Evolutionary conservation across 2,797 vertebrate genomes (phyloP).

Genomic region (Dendrocincla fuliginosa): DNA sequence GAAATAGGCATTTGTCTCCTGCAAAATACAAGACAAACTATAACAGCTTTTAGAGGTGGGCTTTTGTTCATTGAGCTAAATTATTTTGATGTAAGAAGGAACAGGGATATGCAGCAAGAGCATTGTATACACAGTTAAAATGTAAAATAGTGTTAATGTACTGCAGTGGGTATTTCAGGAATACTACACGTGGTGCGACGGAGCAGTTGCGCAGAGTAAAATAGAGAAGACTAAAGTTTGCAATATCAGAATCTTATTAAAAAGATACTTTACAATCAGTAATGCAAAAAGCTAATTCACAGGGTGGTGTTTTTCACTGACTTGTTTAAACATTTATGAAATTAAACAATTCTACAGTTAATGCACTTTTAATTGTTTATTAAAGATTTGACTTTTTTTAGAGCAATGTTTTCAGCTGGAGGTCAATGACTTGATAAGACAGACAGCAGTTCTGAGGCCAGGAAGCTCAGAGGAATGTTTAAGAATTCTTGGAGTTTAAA

Average conservation of each 20-base stretch:
- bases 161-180: slow-evolving; percentile 66
- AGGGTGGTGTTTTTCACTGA: slow-evolving; percentile 76
- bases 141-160: slow-evolving; percentile 68
- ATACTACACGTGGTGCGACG: slow-evolving; percentile 13
- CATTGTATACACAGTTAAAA: slow-evolving; percentile 54
- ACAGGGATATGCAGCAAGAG: slow-evolving; percentile 38
- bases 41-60: slow-evolving; percentile 35
- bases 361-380: slow-evolving; percentile 77
- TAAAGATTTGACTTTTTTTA: slow-evolving; percentile 70
- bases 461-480: slow-evolving; percentile 57
- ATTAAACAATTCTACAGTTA: slow-evolving; percentile 72
- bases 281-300: slow-evolving; percentile 75
- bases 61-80: slow-evolving; percentile 31
- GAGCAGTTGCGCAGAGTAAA: background rate
- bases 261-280: slow-evolving; percentile 71
- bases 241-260: slow-evolving; percentile 69
- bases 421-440: slow-evolving; percentile 64
- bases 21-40: slow-evolving; percentile 68
- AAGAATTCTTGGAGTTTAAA: slow-evolving; percentile 57
- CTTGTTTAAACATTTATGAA: slow-evolving; percentile 72
- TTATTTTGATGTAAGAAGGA: slow-evolving; percentile 59
- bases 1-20: slow-evolving; percentile 67
- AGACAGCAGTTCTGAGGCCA: slow-evolving; percentile 60
- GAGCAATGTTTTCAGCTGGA: slow-evolving; percentile 70
- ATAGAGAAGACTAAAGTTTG: slow-evolving; percentile 62